Conservation (phyloP, 2,888 invertebrate genomes). For the Drosophila koepferae region DNA sequence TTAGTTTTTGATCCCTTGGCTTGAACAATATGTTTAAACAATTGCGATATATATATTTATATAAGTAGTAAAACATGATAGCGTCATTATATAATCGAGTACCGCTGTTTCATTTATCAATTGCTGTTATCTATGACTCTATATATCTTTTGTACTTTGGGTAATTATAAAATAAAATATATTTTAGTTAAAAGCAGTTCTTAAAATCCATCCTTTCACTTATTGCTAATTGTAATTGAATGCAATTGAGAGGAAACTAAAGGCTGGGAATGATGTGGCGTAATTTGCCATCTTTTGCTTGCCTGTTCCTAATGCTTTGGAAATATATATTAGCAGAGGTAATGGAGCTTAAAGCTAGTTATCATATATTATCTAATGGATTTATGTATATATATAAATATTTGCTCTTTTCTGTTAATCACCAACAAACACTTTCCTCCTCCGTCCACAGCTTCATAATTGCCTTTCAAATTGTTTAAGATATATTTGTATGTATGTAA, state of each 20-base stretch:
- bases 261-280: conserved; percentile 27
- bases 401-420: conserved; percentile 4
- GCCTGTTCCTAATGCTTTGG: conserved; percentile 15
- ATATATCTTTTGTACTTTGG: conserved; percentile 36
- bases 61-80: conserved; percentile 9
- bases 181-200: conserved; percentile 10
- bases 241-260: conserved; percentile 19
- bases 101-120: conserved; percentile 3
- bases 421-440: background rate
- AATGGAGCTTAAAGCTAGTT: conserved; percentile 17
- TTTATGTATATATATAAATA: conserved; percentile 10
- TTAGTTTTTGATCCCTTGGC: conserved; percentile 56
- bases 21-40: conserved; percentile 41
- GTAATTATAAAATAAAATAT: conserved; percentile 21
- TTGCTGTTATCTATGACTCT: conserved; percentile 18
- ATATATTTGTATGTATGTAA: background rate
- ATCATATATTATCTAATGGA: conserved; percentile 5
- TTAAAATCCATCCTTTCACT: conserved; percentile 4
- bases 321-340: conserved; percentile 15
- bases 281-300: conserved; percentile 3
- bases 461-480: background rate
- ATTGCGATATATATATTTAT: conserved; percentile 14
- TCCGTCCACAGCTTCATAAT: background rate
- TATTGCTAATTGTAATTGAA: conserved; percentile 22
- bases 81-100: conserved; percentile 11